Conservation (phyloP, 2,797 vertebrate genomes). For the Smutsia gigantea region DNA sequence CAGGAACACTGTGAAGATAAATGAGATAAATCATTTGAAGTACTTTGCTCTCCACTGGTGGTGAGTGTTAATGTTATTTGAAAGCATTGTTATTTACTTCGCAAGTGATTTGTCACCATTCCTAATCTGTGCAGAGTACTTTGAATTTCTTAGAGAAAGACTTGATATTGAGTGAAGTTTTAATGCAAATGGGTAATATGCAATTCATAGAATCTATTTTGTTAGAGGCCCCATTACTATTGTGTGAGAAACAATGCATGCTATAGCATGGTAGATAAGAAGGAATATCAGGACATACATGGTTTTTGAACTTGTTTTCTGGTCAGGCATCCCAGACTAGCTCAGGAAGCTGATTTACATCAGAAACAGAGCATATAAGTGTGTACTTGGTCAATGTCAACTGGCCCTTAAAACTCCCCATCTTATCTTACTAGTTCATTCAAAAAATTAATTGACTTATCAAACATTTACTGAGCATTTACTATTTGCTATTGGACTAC, state of each 20-base stretch:
- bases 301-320: neutral
- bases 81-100: conserved; percentile 58
- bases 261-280: neutral
- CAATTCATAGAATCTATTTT: neutral
- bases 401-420: neutral
- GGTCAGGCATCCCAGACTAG: neutral
- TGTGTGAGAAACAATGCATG: neutral
- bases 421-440: neutral
- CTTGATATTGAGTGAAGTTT: conserved; percentile 34
- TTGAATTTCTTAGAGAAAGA: conserved; percentile 50
- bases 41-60: conserved; percentile 1
- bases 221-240: neutral
- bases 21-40: conserved; percentile 39
- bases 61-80: conserved; percentile 22
- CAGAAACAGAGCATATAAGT: neutral
- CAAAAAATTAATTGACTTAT: neutral
- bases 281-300: neutral
- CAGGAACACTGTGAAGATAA: conserved; percentile 23
- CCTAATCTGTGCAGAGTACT: conserved; percentile 46
- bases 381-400: neutral
- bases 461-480: neutral
- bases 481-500: neutral
- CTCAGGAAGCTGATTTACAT: neutral
- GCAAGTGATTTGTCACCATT: conserved; percentile 35
- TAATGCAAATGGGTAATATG: conserved; percentile 51